phyloP scores from a whole-genome alignment of 2,888 invertebrate species.

The Vannuccia rotundouncinata region DNA sequence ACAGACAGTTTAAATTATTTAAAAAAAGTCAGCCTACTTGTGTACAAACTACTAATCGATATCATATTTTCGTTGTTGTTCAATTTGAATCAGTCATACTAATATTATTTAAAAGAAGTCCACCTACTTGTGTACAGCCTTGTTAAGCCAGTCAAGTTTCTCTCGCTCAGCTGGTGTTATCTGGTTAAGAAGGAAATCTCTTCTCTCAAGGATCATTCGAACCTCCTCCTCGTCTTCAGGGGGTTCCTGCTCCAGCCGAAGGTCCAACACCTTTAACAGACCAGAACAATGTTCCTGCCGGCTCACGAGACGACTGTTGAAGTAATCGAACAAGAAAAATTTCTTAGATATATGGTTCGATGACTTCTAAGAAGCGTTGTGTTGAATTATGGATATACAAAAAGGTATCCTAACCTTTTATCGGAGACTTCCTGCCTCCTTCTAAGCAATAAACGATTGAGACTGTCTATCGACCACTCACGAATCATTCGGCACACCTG shows the following conservation, averaged over 20 bases:
- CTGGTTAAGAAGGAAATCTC: neutral
- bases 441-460: neutral
- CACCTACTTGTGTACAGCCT: slow-evolving; percentile 2
- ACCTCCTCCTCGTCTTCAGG: neutral
- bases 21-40: too few relatives aligned
- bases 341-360: too few relatives aligned
- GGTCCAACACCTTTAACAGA: slow-evolving; percentile 6
- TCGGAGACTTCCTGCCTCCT: neutral
- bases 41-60: too few relatives aligned
- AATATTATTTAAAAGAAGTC: too few relatives aligned
- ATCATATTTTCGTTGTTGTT: too few relatives aligned
- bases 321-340: too few relatives aligned
- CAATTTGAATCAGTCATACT: too few relatives aligned
- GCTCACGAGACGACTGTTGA: neutral
- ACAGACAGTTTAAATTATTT: too few relatives aligned
- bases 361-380: too few relatives aligned
- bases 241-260: neutral
- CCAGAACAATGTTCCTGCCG: slow-evolving; percentile 4
- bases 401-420: neutral
- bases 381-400: too few relatives aligned
- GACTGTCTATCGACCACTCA: slow-evolving; percentile 9
- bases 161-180: slow-evolving; percentile 10
- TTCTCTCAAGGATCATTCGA: neutral
- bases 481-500: neutral
- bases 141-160: slow-evolving; percentile 9